phyloP scores from a whole-genome alignment of 2,888 invertebrate genomes.

The Chydorus sphaericus region DNA sequence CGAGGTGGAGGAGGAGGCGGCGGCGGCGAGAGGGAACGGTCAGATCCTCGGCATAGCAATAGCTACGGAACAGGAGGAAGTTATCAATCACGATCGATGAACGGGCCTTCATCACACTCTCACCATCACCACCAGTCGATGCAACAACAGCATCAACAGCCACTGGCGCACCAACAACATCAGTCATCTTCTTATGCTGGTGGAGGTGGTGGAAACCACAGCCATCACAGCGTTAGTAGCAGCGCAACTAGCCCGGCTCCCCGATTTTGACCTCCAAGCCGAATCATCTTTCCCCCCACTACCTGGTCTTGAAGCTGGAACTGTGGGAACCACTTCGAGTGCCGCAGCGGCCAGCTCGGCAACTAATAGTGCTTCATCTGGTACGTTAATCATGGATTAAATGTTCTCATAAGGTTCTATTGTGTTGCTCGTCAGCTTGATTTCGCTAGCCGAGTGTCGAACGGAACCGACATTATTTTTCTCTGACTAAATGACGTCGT shows the following conservation, averaged over 20 bases:
- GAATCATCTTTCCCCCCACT: conserved; percentile 59
- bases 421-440: not conserved
- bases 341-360: not conserved
- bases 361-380: not conserved
- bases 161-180: too few species aligned
- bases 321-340: not conserved
- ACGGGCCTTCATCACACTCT: conserved; percentile 29
- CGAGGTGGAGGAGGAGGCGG: conserved; percentile 10
- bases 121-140: too few species aligned
- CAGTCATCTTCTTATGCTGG: too few species aligned
- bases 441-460: not conserved
- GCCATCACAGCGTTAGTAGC: conserved; percentile 32
- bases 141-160: conserved; percentile 22
- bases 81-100: conserved; percentile 26
- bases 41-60: conserved; percentile 2
- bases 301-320: conserved; percentile 37
- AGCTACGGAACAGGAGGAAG: conserved; percentile 18
- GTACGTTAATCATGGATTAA: not conserved
- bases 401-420: too few species aligned
- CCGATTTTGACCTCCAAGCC: conserved; percentile 57
- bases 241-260: conserved; percentile 17
- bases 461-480: not conserved
- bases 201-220: conserved; percentile 31
- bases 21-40: conserved; percentile 9
- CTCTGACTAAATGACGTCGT: too few species aligned